phyloP scores from a whole-genome alignment of 1,140 invertebrate genomes.

The Metopolophium dirhodum region DNA sequence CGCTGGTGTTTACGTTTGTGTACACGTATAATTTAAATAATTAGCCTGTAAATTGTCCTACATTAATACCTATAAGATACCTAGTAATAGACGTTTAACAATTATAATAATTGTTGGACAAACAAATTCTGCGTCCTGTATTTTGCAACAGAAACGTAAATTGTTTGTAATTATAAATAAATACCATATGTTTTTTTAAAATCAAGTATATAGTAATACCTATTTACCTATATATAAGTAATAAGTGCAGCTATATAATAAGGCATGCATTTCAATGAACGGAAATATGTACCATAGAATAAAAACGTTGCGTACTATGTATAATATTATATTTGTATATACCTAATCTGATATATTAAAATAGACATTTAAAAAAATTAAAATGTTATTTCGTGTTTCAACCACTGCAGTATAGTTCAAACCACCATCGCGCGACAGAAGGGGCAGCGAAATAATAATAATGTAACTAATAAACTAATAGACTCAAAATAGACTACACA shows the following conservation, averaged over 20 bases:
- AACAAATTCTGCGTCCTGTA: background rate
- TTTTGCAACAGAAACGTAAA: background rate
- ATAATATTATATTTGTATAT: background rate
- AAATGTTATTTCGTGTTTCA: background rate
- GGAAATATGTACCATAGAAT: background rate
- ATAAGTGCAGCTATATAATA: background rate
- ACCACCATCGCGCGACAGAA: background rate
- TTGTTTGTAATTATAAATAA: background rate
- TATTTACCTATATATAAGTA: too few relatives aligned
- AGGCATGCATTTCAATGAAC: background rate
- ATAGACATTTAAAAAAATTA: background rate
- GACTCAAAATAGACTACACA: too few relatives aligned
- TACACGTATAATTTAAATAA: background rate
- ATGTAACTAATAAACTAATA: too few relatives aligned
- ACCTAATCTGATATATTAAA: background rate
- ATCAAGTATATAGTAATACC: background rate
- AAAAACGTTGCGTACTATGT: background rate
- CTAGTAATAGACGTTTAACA: background rate
- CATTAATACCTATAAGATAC: background rate
- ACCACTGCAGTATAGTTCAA: background rate
- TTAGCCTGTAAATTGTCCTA: background rate
- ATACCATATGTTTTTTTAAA: background rate
- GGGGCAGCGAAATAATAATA: background rate
- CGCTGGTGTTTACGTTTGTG: background rate
- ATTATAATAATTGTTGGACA: background rate